These are phyloP conservation scores for Schizaphis graminum DNA, from an alignment of 2,888 invertebrate genomes.

Conservation along the genomic window DNA sequence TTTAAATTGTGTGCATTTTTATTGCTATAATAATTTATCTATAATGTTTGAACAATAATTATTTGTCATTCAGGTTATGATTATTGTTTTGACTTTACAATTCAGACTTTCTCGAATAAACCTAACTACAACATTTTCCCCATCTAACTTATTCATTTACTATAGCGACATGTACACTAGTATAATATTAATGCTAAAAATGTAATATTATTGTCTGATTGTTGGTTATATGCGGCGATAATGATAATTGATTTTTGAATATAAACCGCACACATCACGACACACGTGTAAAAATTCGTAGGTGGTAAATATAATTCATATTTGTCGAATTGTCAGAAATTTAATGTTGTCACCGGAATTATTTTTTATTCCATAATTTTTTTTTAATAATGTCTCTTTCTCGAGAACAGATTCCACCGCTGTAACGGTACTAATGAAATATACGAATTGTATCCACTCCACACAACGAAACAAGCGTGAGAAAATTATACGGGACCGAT, in stretches of 20 bases:
- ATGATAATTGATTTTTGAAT: background rate
- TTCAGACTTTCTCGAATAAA: background rate
- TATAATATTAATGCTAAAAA: background rate
- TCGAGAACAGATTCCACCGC: background rate
- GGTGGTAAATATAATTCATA: background rate
- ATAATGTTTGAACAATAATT: background rate
- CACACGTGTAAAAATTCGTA: background rate
- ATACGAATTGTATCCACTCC: background rate
- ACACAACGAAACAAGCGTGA: background rate
- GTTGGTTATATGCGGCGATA: background rate
- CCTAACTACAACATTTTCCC: background rate
- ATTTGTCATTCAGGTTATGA: background rate
- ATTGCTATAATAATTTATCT: background rate
- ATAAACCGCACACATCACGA: background rate
- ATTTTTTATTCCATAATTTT: background rate
- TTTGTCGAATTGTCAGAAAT: background rate
- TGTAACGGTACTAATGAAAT: background rate
- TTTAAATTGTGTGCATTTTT: background rate
- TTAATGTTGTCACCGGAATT: background rate
- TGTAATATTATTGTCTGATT: background rate
- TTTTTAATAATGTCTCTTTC: slow-evolving; percentile 25
- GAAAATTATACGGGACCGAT: background rate
- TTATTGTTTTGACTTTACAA: background rate
- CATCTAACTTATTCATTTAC: background rate
- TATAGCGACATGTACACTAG: background rate